phyloP scores from a whole-genome alignment of 2,888 invertebrate genomes.

The Incurvaria masculella region DNA sequence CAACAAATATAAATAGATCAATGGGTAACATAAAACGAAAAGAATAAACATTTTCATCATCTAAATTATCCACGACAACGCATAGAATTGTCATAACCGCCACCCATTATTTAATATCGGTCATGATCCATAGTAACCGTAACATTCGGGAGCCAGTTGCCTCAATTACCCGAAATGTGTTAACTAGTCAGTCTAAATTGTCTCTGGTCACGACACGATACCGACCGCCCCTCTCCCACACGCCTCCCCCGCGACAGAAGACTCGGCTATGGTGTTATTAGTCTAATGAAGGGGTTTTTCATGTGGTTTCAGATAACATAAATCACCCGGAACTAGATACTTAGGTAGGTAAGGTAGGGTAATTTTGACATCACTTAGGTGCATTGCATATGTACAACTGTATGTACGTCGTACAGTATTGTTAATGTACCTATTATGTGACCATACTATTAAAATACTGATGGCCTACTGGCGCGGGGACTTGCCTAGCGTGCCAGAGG shows the following conservation, averaged over 20 bases:
- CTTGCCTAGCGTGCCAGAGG: too few species aligned
- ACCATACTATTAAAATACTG: too few species aligned
- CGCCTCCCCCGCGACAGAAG: too few species aligned
- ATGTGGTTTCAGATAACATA: not conserved
- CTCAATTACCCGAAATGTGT: slow-evolving; percentile 38
- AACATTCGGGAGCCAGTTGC: slow-evolving; percentile 5
- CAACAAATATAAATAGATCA: too few species aligned
- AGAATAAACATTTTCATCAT: slow-evolving; percentile 5
- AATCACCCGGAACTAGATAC: not conserved
- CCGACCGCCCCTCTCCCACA: not conserved
- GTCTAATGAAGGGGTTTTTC: not conserved
- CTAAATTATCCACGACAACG: slow-evolving; percentile 2
- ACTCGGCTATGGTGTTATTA: too few species aligned
- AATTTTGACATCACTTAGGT: too few species aligned
- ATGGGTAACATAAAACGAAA: too few species aligned
- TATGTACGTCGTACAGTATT: too few species aligned
- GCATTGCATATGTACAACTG: too few species aligned
- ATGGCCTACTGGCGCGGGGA: too few species aligned
- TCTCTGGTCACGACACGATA: slow-evolving; percentile 25
- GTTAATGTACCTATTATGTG: too few species aligned
- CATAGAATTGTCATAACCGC: not conserved
- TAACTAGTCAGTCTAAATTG: slow-evolving; percentile 32
- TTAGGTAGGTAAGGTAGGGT: too few species aligned
- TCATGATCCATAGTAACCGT: slow-evolving; percentile 21
- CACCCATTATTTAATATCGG: slow-evolving; percentile 3